phyloP scores from a whole-genome alignment of 2,113 vertebrate species.

The Piprites chloris region DNA sequence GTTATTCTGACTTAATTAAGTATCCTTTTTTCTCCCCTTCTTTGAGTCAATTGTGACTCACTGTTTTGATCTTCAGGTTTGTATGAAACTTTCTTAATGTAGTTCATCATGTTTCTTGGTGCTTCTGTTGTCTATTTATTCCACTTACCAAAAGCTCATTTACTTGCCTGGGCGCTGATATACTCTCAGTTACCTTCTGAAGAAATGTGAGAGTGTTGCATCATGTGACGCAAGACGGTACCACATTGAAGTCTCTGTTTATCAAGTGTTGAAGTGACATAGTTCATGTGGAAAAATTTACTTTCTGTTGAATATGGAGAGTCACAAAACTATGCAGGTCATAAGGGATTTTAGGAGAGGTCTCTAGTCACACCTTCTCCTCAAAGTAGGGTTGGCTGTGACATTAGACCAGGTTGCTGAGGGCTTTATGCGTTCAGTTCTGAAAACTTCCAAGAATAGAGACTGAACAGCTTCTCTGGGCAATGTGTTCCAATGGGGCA shows the following conservation, averaged over 20 bases:
- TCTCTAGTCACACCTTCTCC: background rate
- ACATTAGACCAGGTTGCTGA: background rate
- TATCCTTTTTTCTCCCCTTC: background rate
- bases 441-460: background rate
- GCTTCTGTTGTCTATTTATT: background rate
- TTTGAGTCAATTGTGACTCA: background rate
- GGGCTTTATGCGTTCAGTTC: background rate
- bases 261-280: background rate
- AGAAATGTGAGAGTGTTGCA: background rate
- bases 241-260: background rate
- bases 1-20: background rate
- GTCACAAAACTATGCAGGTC: background rate
- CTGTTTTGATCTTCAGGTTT: slow-evolving; percentile 16
- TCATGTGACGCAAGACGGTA: background rate
- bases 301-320: background rate
- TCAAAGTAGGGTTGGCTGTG: background rate
- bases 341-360: background rate
- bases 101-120: background rate
- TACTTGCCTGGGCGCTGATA: background rate
- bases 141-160: background rate
- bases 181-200: background rate
- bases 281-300: background rate
- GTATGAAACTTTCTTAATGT: background rate
- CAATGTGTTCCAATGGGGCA: background rate
- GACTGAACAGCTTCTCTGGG: background rate